Base-by-base conservation (phyloP, 2,888 invertebrate species). In the Leptopilina drosophilae region DNA sequence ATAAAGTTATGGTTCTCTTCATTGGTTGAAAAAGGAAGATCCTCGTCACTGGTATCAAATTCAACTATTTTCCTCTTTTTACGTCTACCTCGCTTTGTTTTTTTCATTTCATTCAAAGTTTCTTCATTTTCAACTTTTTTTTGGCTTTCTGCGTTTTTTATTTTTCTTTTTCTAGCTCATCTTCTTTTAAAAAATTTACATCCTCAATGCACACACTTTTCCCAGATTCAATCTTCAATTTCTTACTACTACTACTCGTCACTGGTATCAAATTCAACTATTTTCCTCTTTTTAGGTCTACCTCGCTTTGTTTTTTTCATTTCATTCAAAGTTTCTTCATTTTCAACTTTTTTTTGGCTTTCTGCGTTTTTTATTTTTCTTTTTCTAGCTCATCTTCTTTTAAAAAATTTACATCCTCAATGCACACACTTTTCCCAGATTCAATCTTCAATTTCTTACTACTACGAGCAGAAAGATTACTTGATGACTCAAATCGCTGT, bases 251-350 rank as follows among this genome's bases (percentile, higher is more conserved):
- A 67, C 67, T n/a, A n/a, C n/a, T n/a, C n/a, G n/a, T 7, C 7
- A 87, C 87, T 64, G 87, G 82, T 14, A 69, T 15, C 9, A 11
- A 49, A 69, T 40, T 69, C 69, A 49, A 49, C 46, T 14, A 69
- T 69, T 69, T 26, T 69, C 5, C 42, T 15, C 26, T 69, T 69
- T 69, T 14, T 40, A 14, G 69, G 46, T 42, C 69, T 67, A 11
- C 67, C 67, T 67, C 67, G 46, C 20, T 46, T n/a, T 53, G 42
- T 46, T 69, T n/a, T 14, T 46, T 69, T 9, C n/a, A 9, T 14
- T 46, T 69, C 69, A 69, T 12, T 69, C 20, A n/a, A 69, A 53
- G 69, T n/a, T 9, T 69, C 69, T 33, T 33, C 69, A 69, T 42
- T 40, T 14, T 69, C 69, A 5, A 15, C 46, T 8, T 46, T 69